A percentile compares a stretch with the other conserved stretches of the same genome.
Conservation (phyloP, 2,797 vertebrate genomes). For the Sarcoramphus papa region DNA sequence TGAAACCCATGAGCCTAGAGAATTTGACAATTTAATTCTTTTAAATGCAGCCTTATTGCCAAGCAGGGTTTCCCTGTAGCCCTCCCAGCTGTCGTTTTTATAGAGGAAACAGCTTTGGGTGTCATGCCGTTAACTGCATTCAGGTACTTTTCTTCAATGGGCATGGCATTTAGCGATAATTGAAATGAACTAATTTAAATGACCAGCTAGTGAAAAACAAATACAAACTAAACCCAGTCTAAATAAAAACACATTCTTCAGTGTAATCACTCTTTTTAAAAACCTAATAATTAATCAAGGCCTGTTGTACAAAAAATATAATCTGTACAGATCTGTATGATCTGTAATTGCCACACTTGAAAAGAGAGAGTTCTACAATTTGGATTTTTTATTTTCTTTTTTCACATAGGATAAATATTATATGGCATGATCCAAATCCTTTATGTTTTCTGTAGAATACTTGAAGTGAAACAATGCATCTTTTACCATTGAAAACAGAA, state of each 20-base stretch:
- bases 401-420: conserved; percentile 26
- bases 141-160: conserved; percentile 21
- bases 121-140: background rate
- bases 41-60: conserved; percentile 33
- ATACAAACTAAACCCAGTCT: background rate
- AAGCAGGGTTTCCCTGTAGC: conserved; percentile 12
- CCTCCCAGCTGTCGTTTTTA: conserved; percentile 22
- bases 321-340: background rate
- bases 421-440: conserved; percentile 22
- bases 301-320: background rate
- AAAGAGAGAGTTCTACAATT: conserved; percentile 37
- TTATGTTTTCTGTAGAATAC: conserved; percentile 61
- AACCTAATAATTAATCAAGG: background rate
- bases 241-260: conserved; percentile 3
- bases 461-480: conserved; percentile 65
- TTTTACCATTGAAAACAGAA: conserved; percentile 56
- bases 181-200: conserved; percentile 41
- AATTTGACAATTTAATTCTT: conserved; percentile 46
- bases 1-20: background rate
- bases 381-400: background rate
- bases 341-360: conserved; percentile 55
- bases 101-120: background rate
- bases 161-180: background rate
- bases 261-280: background rate
- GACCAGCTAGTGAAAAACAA: background rate